Conservation (phyloP, 2,797 vertebrate genomes). For the Girardinus metallicus region DNA sequence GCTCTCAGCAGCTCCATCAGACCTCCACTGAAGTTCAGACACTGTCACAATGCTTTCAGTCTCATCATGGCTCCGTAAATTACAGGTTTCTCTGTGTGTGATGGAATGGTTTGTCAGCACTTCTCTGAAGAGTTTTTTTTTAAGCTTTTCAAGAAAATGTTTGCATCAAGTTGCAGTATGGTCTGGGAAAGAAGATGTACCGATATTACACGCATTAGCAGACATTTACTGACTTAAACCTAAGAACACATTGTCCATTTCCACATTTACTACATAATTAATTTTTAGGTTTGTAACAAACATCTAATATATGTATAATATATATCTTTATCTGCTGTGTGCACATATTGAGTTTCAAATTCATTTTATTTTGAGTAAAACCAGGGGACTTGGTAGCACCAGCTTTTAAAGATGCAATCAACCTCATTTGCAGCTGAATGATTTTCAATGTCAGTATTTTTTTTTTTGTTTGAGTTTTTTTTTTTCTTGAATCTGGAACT, state of each 20-base stretch:
- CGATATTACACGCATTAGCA: neutral
- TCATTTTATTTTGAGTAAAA: neutral
- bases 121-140: slow-evolving; percentile 6
- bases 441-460: neutral
- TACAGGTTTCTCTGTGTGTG: neutral
- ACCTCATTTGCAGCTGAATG: neutral
- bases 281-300: neutral
- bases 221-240: neutral
- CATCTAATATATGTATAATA: neutral
- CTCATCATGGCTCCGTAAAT: slow-evolving; percentile 1
- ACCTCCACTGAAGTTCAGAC: neutral
- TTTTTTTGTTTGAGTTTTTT: no score
- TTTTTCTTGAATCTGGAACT: neutral
- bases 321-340: neutral
- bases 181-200: neutral
- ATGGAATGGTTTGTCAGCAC: neutral
- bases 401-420: neutral
- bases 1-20: slow-evolving; percentile 5
- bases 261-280: neutral
- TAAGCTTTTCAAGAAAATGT: slow-evolving; percentile 1
- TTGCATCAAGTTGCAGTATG: neutral
- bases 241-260: neutral
- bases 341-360: neutral
- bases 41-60: neutral
- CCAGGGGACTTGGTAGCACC: neutral